These are phyloP conservation scores for Macrocentrus cingulum DNA, from an alignment of 1,140 invertebrate species.

Conservation along the genomic window DNA sequence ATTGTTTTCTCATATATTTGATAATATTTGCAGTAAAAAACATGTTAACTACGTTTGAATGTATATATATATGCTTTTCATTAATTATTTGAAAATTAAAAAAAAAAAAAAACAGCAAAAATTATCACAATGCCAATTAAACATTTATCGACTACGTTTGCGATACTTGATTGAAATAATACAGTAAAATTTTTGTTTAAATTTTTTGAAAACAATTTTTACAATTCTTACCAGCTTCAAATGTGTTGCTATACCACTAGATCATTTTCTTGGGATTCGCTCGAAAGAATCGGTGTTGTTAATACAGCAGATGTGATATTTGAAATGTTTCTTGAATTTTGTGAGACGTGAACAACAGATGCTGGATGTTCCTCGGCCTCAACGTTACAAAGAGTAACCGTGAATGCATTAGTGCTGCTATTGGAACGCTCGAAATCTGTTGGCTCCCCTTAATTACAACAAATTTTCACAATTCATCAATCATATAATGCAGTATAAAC, in stretches of 20 bases:
- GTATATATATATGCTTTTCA: too few species aligned
- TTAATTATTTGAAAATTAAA: too few species aligned
- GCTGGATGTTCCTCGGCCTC: slow-evolving; percentile 38
- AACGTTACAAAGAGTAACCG: slow-evolving; percentile 38
- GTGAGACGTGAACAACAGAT: slow-evolving; percentile 32
- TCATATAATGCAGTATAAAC: not conserved
- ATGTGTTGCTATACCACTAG: slow-evolving; percentile 35
- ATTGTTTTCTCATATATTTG: too few species aligned
- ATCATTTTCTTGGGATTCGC: slow-evolving; percentile 31
- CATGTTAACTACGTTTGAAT: too few species aligned
- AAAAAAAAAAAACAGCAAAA: too few species aligned
- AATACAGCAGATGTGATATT: slow-evolving; percentile 24
- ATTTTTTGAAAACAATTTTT: too few species aligned
- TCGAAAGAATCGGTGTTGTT: slow-evolving; percentile 15
- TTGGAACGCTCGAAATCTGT: slow-evolving; percentile 45
- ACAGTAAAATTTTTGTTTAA: too few species aligned
- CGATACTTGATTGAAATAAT: too few species aligned
- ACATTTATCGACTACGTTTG: too few species aligned
- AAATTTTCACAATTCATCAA: not conserved
- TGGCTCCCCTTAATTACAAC: slow-evolving; percentile 42
- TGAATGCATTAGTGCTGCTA: slow-evolving; percentile 48
- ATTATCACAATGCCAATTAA: too few species aligned
- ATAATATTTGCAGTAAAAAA: too few species aligned
- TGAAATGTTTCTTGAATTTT: slow-evolving; percentile 23
- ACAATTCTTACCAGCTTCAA: too few species aligned